Evolutionary conservation across 2,113 vertebrate genomes (phyloP), one percentile per base, ranked within the genome.

Genomic region (Felis chaus): DNA sequence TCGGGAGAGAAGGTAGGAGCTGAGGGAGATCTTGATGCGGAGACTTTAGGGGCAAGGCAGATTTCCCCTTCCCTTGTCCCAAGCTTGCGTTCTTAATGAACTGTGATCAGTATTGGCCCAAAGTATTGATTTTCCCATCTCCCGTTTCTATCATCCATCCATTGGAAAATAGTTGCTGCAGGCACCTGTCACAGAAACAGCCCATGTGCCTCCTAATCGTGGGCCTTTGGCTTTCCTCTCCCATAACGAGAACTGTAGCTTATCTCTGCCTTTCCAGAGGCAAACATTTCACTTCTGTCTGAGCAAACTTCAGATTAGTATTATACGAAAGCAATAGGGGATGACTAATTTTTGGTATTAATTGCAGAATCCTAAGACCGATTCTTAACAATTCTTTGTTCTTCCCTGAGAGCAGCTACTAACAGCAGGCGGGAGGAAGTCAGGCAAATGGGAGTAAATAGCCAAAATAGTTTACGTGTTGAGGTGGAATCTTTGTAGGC

Each of bases 111-210:
- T 61, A 12, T 16, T 86, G 87, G 65, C 53, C 53, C 36, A 25
- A 55, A 33, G 25, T 55, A 87, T 74, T 95, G 87, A 92, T 87
- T 95, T 97, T 94, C 55, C 82, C 83, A 68, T 41, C 71, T 93
- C 81, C 33, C 73, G n/a, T 80, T 96, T 96, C 55, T 55, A 69
- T 86, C 61, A 82, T 53, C 29, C 13, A 13, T 25, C 33, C 45
- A 7, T 10, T 91, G 63, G 68, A 73, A 73, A 80, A 73, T 10
- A 33, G 74, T 41, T 55, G 39, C 92, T 66, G 4, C 29, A 31
- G 71, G 83, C 50, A 65, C 41, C 81, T 53, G 48, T 12, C 8
- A 0, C 74, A 61, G 55, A 65, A 81, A 21, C 9, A 57, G 92
- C 10, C 48, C 14, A 1, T 1, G 9, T 39, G 82, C 89, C 82